phyloP scores from a whole-genome alignment of 2,113 vertebrate genomes.

The Camelus dromedarius region DNA sequence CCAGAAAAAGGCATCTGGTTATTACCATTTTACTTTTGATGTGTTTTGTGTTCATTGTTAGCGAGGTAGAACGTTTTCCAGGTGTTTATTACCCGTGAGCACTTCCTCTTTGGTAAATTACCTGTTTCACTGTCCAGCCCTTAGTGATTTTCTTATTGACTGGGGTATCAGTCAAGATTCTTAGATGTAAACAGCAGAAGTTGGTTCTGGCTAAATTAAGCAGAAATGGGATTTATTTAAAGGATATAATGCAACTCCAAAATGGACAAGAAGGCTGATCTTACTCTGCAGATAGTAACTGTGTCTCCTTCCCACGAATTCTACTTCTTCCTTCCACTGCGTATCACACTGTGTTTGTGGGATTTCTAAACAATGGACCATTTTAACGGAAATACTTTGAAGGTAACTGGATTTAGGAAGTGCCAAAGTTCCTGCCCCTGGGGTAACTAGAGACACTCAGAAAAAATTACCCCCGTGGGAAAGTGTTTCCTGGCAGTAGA shows the following conservation, averaged over 20 bases:
- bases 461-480: neutral
- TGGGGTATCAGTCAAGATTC: neutral
- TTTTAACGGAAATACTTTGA: neutral
- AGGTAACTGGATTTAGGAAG: neutral
- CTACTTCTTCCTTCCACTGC: neutral
- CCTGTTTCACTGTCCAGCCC: neutral
- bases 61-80: neutral
- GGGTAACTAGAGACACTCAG: neutral
- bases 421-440: neutral
- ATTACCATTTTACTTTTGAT: neutral
- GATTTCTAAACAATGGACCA: neutral
- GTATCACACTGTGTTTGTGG: neutral
- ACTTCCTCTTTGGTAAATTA: constrained; percentile 42
- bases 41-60: neutral
- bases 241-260: neutral
- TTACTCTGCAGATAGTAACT: neutral
- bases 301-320: neutral
- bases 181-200: neutral
- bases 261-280: neutral
- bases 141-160: neutral
- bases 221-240: neutral
- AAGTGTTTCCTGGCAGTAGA: neutral
- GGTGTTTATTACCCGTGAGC: neutral
- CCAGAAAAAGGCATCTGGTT: neutral
- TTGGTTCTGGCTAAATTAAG: neutral